These are phyloP conservation scores for Tetraneura akinire DNA, from an alignment of 1,140 invertebrate genomes.

Conservation along the genomic window DNA sequence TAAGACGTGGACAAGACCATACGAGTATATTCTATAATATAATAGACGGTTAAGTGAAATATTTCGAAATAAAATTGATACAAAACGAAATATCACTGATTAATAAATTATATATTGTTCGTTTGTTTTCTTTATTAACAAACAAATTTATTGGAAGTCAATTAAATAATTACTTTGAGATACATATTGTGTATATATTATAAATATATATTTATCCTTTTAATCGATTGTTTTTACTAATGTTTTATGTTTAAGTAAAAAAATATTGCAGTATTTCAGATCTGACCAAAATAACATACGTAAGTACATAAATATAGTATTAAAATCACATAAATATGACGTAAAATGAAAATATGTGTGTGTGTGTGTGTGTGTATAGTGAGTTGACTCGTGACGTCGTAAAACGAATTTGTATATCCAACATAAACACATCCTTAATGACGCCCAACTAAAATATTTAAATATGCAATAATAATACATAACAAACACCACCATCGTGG, in stretches of 20 bases:
- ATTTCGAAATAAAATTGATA: no score
- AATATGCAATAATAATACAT: slow-evolving; percentile 2
- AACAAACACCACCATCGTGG: neutral
- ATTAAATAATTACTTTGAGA: no score
- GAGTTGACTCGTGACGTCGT: neutral
- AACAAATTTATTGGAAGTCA: no score
- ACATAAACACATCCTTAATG: neutral
- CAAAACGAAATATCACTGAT: no score
- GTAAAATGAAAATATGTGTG: neutral
- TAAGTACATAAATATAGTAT: neutral
- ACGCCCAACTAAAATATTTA: neutral
- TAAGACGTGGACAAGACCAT: no score
- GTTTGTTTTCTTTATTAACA: no score
- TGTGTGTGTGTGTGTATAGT: no score
- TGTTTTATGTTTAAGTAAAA: neutral
- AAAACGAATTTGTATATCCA: neutral
- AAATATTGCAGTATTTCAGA: neutral
- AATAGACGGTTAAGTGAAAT: no score
- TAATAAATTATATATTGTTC: no score
- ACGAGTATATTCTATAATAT: no score
- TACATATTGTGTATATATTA: neutral
- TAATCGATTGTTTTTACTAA: neutral
- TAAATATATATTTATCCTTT: neutral
- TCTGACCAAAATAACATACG: neutral
- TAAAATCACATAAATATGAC: neutral